Evolutionary conservation across 1,140 invertebrate species (phyloP), one percentile per base, ranked within the genome.

Genomic region (Bathynomus jamesi): DNA sequence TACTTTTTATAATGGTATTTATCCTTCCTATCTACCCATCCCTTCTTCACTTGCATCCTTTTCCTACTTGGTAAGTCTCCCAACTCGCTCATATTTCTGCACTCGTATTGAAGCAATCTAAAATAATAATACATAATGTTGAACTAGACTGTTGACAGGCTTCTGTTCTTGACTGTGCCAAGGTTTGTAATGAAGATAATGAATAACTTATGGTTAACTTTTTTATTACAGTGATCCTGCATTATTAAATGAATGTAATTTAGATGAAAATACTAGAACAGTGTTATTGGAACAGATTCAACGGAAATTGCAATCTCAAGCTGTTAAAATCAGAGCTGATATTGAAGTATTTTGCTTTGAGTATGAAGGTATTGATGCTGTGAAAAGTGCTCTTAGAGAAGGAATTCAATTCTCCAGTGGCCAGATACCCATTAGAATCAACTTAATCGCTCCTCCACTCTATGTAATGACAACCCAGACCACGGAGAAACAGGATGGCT

Each of bases 381-480:
- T 99, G 0, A 99, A 99, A 83, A 86, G 89, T 71, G 95, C 98
- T 0, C 83, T 99, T 3, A 91, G 89, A 82, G 87, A 92, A 80
- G 98, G 98, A 3, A 87, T 99, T n/a, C 89, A 90, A 65, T 85
- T 94, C 46, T 96, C 95, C 3, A 96, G 93, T 7, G 90, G 92
- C 79, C 92, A 95, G 76, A 88, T 99, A 83, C 94, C 94, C 7
- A 96, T 99, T 76, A 98, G 97, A 84, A 99, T 99, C 78, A 99
- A 99, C 85, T 84, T 99, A 65, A 99, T 99, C 81, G 97, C 98
- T 40, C 96, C 98, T 61, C 98, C 98, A 53, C 84, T 96, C 75
- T 99, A 98, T 86, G 90, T 99, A 65, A 96, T 99, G 87, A 99
- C 96, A 11, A 98, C 96, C 60, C 94, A 95, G 30, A 99, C 96